Conservation (phyloP, 1,140 invertebrate species). For the Drosophila ohnishii region DNA sequence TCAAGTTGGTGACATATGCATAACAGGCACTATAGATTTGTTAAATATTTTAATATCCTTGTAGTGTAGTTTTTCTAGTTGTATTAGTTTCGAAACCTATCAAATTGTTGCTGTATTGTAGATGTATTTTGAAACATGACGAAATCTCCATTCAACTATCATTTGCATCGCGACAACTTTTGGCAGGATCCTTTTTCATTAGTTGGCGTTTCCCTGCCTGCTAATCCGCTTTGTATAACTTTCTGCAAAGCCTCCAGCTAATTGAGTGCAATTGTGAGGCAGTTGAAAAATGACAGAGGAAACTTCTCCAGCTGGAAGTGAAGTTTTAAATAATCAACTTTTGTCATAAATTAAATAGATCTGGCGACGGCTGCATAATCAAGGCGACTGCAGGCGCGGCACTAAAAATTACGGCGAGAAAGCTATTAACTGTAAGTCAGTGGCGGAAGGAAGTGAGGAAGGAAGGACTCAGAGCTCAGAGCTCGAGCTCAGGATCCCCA, state of each 20-base stretch:
- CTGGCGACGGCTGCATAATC: slow-evolving; percentile 51
- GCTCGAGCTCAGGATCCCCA: background rate
- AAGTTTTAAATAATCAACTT: slow-evolving; percentile 57
- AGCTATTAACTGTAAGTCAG: slow-evolving; percentile 50
- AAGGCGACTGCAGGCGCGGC: slow-evolving; percentile 33
- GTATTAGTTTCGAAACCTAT: background rate
- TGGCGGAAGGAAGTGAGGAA: slow-evolving; percentile 19
- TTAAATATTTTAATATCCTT: background rate
- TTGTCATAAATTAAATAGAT: slow-evolving; percentile 63
- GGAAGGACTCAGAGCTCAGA: slow-evolving; percentile 4
- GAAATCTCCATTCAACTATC: background rate
- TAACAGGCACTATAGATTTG: background rate
- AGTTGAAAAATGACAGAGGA: slow-evolving; percentile 28
- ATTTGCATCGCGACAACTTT: background rate
- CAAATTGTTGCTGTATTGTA: background rate
- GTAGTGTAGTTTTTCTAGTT: too few relatives aligned
- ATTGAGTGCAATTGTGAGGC: slow-evolving; percentile 49
- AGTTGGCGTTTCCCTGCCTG: slow-evolving; percentile 16
- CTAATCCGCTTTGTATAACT: slow-evolving; percentile 43
- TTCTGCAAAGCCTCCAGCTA: slow-evolving; percentile 39
- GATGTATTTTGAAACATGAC: background rate
- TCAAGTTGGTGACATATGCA: slow-evolving; percentile 14
- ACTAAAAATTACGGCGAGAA: slow-evolving; percentile 48
- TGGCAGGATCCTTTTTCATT: slow-evolving; percentile 23
- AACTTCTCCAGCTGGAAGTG: slow-evolving; percentile 34